Evolutionary conservation across 2,797 vertebrate genomes (phyloP).

Genomic region (Neostethus bicornis): DNA sequence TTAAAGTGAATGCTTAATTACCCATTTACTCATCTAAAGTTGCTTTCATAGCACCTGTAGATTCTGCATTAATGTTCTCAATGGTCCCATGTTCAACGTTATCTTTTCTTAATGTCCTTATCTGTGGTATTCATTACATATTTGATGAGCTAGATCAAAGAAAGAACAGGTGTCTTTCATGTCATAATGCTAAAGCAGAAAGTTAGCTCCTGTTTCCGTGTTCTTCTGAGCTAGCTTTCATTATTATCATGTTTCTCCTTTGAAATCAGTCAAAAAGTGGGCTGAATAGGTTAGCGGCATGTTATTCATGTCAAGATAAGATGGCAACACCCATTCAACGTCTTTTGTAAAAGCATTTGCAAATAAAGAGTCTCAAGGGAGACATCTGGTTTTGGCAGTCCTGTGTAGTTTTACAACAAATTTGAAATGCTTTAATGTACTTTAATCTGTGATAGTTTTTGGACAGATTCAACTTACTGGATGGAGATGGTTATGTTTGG

Average conservation of each 20-base stretch:
- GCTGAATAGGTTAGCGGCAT: conserved; percentile 57
- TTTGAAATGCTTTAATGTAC: neutral
- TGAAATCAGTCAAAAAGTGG: conserved; percentile 62
- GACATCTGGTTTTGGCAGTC: conserved; percentile 27
- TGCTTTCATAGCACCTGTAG: no score
- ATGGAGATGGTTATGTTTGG: neutral
- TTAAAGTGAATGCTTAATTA: no score
- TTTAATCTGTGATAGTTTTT: neutral
- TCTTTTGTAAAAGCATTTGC: conserved; percentile 58
- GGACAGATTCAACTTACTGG: neutral
- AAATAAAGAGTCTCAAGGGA: conserved; percentile 39
- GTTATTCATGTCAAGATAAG: conserved; percentile 62
- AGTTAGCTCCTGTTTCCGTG: conserved; percentile 65
- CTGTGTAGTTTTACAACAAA: conserved; percentile 13
- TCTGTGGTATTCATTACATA: conserved; percentile 55
- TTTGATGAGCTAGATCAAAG: conserved; percentile 57
- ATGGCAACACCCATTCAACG: conserved; percentile 68
- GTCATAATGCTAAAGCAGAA: conserved; percentile 59
- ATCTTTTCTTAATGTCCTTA: conserved; percentile 39
- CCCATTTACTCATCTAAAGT: no score
- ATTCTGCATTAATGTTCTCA: neutral
- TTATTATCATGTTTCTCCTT: conserved; percentile 71
- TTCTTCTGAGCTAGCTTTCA: conserved; percentile 68
- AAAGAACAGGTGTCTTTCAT: conserved; percentile 72
- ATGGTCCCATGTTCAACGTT: conserved; percentile 15